phyloP scores from a whole-genome alignment of 53 echinoderm and acorn worm species.

The Crossaster papposus region DNA sequence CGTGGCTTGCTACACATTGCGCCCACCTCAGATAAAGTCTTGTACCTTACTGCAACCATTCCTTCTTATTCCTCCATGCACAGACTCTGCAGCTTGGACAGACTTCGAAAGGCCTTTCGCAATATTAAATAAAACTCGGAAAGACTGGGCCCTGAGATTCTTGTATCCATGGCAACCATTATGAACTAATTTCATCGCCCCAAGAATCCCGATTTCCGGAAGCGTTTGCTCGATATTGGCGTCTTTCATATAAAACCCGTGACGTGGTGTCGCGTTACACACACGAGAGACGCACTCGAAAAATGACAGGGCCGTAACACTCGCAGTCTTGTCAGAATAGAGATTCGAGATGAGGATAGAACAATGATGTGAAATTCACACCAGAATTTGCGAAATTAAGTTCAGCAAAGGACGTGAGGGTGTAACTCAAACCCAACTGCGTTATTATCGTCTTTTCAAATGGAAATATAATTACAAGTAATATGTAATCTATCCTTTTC shows the following conservation, averaged over 20 bases:
- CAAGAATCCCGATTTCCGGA: not conserved
- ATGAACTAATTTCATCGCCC: slow-evolving; percentile 2
- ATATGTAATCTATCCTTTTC: too few relatives aligned
- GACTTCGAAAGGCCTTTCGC: too few relatives aligned
- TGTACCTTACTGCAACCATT: too few relatives aligned
- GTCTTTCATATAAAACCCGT: not conserved
- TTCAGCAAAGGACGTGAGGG: not conserved
- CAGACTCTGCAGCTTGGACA: too few relatives aligned
- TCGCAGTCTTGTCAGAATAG: not conserved
- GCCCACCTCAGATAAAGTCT: too few relatives aligned
- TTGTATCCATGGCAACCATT: not conserved
- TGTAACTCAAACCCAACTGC: not conserved
- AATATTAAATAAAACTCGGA: too few relatives aligned
- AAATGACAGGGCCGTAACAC: not conserved
- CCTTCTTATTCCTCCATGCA: too few relatives aligned
- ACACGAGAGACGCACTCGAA: not conserved
- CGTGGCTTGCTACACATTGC: too few relatives aligned
- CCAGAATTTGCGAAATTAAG: slow-evolving; percentile 10
- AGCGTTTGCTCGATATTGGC: not conserved
- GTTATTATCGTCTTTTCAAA: not conserved
- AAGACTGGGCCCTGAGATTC: not conserved
- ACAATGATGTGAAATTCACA: not conserved
- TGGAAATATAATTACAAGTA: not conserved
- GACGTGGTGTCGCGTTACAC: not conserved
- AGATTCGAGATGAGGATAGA: not conserved